Base-by-base conservation (phyloP, 2,888 invertebrate genomes). In the Rhagophthalmus giganteus region DNA sequence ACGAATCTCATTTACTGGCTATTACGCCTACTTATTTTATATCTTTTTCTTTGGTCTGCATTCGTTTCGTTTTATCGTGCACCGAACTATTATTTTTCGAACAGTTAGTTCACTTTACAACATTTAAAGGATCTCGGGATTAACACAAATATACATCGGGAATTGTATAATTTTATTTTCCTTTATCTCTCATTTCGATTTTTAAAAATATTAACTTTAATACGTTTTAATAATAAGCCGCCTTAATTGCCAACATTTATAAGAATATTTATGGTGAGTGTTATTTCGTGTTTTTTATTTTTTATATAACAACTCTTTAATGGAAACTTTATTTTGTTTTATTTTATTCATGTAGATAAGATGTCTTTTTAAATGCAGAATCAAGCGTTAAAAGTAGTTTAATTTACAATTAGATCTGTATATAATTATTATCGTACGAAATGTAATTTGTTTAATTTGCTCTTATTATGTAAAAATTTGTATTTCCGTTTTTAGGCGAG, bases 1-100 rank as follows among this genome's bases (percentile, higher is more conserved):
- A 67, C 61, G 64, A 67, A 65, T 65, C 65, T 65, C 65, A 65
- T 65, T 66, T 67, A 60, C 54, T 58, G 59, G 53, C 60, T 63
- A 59, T 60, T 62, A 63, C 63, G 61, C 63, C 63, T 61, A 62
- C 63, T 54, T 60, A 57, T 54, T 45, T 57, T 60, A n/a, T 61
- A 61, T 57, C 55, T 55, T 52, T 58, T 57, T 57, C 48, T 53
- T 60, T 50, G 26, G 44, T 53, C 50, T 40, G 48, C 50, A 54
- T 51, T 57, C 46, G 39, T 49, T 58, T 51, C 55, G 16, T 60
- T 58, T 60, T 54, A 58, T 55, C 55, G 52, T 40, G 46, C 39
- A 47, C 49, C 55, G 55, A 57, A 56, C 53, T 54, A 37, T 6
- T 26, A 10, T 24, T 37, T 37, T 11, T n/a, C 12, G 13, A 26